phyloP scores from a whole-genome alignment of 2,888 invertebrate species.

The Parnassius apollo region DNA sequence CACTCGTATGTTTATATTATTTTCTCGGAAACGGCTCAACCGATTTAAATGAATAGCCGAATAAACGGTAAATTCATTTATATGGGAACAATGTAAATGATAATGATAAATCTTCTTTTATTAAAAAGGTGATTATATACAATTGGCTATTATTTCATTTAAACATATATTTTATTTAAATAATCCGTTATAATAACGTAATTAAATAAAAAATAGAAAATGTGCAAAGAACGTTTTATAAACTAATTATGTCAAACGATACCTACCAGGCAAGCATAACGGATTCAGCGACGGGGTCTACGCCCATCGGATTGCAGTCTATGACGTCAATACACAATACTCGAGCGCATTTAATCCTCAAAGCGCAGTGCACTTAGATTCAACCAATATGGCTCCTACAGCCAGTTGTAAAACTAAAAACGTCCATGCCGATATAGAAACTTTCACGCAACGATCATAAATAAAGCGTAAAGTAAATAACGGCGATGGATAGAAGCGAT shows the following conservation, averaged over 20 bases:
- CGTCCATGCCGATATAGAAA: slow-evolving; percentile 20
- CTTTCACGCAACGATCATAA: slow-evolving; percentile 25
- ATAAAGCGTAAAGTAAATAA: slow-evolving; percentile 14
- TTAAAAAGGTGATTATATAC: no score
- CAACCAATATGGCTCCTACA: slow-evolving; percentile 15
- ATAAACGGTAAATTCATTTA: no score
- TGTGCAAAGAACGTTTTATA: no score
- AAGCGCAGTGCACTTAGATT: slow-evolving; percentile 16
- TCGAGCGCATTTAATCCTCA: slow-evolving; percentile 12
- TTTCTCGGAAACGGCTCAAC: no score
- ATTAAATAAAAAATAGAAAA: no score
- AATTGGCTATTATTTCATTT: no score
- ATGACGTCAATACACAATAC: slow-evolving; percentile 24
- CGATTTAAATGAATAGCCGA: no score
- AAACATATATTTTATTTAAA: no score
- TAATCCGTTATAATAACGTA: no score
- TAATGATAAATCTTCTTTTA: no score
- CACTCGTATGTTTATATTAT: no score
- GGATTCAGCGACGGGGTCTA: slow-evolving; percentile 19
- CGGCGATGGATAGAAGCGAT: slow-evolving; percentile 1
- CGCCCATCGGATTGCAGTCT: slow-evolving; percentile 16
- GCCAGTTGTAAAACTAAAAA: slow-evolving; percentile 25
- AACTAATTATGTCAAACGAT: slow-evolving; percentile 2
- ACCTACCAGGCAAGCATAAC: slow-evolving; percentile 12
- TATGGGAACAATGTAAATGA: no score